Evolutionary conservation across 1,140 invertebrate species (phyloP).

Genomic region (Catajapyx aquilonaris): DNA sequence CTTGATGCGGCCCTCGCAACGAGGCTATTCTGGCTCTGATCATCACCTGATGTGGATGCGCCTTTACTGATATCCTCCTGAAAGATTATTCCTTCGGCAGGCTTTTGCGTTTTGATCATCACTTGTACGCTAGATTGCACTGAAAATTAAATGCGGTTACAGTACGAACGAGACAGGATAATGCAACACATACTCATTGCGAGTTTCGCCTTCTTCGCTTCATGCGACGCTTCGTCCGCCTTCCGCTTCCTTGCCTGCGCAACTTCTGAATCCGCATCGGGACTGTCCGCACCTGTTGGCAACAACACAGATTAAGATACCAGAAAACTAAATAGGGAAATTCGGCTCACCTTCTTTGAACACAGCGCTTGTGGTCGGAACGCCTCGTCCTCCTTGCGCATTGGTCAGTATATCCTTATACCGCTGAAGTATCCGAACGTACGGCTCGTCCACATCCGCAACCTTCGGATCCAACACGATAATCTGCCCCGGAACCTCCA

Average conservation of each 20-base stretch:
- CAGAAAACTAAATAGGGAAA: no score
- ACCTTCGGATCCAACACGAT: constrained; percentile 33
- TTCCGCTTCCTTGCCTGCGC: constrained; percentile 11
- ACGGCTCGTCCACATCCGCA: constrained; percentile 26
- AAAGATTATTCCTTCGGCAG: no score
- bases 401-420: constrained; percentile 5
- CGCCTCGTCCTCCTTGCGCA: not conserved
- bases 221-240: not conserved
- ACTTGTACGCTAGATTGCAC: no score
- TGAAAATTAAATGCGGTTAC: no score
- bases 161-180: no score
- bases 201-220: constrained; percentile 1
- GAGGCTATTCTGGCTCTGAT: no score
- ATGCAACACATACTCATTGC: not conserved
- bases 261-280: not conserved
- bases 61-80: no score
- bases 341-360: no score
- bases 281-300: not conserved
- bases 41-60: no score
- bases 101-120: no score
- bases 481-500: constrained; percentile 34
- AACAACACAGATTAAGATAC: constrained; percentile 3
- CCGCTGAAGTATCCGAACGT: constrained; percentile 20
- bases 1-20: no score
- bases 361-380: no score